These are phyloP conservation scores for Mohoua ochrocephala DNA, from an alignment of 2,113 vertebrate genomes.

Conservation along the genomic window DNA sequence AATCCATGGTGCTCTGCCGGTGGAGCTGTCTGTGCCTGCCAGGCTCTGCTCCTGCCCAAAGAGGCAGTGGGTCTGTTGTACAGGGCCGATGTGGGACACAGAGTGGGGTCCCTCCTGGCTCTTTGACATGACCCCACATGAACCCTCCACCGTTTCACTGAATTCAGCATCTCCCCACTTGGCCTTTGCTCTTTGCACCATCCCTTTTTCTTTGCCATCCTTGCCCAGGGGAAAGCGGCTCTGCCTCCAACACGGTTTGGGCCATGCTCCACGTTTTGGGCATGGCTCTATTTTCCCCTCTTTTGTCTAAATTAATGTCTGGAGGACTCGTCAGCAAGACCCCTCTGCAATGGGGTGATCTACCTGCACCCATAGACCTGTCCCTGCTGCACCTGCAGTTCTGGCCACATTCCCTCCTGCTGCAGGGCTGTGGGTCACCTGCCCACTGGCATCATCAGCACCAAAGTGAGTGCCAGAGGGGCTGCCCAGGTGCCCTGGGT, in stretches of 20 bases:
- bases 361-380: neutral
- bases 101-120: neutral
- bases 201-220: neutral
- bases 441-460: neutral
- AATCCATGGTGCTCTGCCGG: neutral
- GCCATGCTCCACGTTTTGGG: neutral
- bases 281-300: neutral
- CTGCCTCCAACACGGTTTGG: fast-evolving
- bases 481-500: neutral
- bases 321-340: neutral
- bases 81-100: neutral
- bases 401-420: neutral
- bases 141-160: neutral
- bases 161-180: neutral
- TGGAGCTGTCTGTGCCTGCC: neutral
- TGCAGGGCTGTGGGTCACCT: neutral
- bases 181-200: neutral
- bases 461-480: neutral
- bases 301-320: neutral
- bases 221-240: fast-evolving
- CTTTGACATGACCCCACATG: neutral
- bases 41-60: neutral
- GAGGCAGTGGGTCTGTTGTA: neutral
- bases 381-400: neutral
- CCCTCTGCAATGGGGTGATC: neutral